Base-by-base conservation (phyloP, 2,797 vertebrate genomes). In the Eleutherodactylus coqui region DNA sequence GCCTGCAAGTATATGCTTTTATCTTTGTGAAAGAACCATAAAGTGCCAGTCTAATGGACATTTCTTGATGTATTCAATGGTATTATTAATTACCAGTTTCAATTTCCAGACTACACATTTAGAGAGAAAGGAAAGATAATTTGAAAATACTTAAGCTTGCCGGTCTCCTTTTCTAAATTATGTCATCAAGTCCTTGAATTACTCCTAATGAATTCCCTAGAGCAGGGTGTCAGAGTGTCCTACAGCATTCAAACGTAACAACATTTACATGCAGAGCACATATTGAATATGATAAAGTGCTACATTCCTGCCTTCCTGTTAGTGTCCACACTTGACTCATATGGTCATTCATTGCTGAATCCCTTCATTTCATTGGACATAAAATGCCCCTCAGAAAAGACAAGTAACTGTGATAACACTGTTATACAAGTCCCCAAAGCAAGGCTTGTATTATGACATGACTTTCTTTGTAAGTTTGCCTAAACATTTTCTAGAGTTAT, bases 111-210 rank as follows among this genome's bases (percentile, higher is more conserved):
- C 62, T 53, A 70, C 36, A 49, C 75, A 16, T 75, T 84, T 82
- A 75, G 51, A 67, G 80, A 70, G 47, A 76, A 36, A 78, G 47
- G 49, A 53, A 78, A 67, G 83, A 85, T 85, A 53, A 69, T 78
- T 78, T 79, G 45, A 78, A 53, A 85, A 85, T 85, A 70, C 77
- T 85, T 85, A 78, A 45, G 76, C 69, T 62, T 67, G 70, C 75
- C 78, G 21, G 55, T 49, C 64, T 85, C 36, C 17, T 79, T 67
- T 81, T 83, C 81, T 62, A 75, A 77, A 86, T 86, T 75, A 82
- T 81, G 49, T 53, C 60, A 79, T 70, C 36, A 55, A 79, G 84
- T 36, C n/a, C 70, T 60, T 81, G 67, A 38, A 79, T 85, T 75
- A 47, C 32, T 62, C 34, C 5, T 64, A 85, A 45, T 85, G 78